A percentile compares a stretch with the other conserved stretches of the same genome.
Conservation (phyloP, 2,888 invertebrate genomes). For the Autographa pulchrina region DNA sequence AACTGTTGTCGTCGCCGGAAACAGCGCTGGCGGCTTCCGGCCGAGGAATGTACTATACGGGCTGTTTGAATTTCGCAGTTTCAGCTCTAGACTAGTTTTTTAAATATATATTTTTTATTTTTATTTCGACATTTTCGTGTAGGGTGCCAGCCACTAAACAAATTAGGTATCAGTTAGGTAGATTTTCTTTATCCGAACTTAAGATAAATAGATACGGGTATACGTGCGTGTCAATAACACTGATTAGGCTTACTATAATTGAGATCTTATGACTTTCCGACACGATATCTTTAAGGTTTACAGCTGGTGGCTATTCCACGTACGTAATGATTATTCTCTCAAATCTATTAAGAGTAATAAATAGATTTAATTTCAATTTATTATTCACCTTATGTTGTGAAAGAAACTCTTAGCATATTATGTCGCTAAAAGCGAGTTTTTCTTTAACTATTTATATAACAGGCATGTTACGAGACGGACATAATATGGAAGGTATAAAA, state of each 20-base stretch:
- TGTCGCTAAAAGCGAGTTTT: no score
- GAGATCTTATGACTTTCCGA: not conserved
- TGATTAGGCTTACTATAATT: slow-evolving; percentile 1
- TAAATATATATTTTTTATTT: slow-evolving; percentile 35
- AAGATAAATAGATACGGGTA: slow-evolving; percentile 1
- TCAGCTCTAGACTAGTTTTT: slow-evolving; percentile 65
- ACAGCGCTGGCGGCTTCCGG: slow-evolving; percentile 85
- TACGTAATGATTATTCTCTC: no score
- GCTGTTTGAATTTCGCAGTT: slow-evolving; percentile 72
- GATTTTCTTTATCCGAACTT: not conserved
- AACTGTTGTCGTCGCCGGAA: slow-evolving; percentile 84
- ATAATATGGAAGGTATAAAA: no score
- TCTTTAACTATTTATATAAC: no score
- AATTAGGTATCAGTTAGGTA: not conserved
- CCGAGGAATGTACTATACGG: slow-evolving; percentile 79
- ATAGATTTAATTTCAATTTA: no score
- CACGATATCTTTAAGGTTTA: not conserved
- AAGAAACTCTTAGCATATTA: no score
- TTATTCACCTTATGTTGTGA: no score
- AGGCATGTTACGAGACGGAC: no score
- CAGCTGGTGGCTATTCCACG: not conserved
- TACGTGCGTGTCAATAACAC: not conserved
- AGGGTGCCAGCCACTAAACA: not conserved
- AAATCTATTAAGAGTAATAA: no score
- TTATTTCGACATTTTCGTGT: not conserved